phyloP scores from a whole-genome alignment of 2,113 vertebrate species.

The Hippocampus zosterae region DNA sequence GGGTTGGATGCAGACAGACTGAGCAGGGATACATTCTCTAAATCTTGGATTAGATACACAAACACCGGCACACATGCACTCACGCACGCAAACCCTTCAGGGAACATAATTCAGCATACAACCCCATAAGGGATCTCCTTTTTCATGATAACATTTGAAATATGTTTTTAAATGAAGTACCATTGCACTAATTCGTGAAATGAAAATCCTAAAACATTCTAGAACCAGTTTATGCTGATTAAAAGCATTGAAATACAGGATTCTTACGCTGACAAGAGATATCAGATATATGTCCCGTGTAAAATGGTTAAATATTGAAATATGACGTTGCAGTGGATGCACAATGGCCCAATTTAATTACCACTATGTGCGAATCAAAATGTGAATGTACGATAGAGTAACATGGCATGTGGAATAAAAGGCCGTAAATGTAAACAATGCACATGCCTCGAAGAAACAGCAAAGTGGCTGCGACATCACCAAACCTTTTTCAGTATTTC shows the following conservation, averaged over 20 bases:
- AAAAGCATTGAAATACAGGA: not conserved
- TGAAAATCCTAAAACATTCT: not conserved
- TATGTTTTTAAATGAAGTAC: not conserved
- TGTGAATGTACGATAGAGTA: too few species aligned
- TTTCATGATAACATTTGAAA: not conserved
- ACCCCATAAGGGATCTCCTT: slow-evolving; percentile 3
- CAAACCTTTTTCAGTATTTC: too few species aligned
- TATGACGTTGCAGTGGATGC: not conserved
- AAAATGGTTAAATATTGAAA: not conserved
- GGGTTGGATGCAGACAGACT: slow-evolving; percentile 39
- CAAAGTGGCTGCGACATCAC: too few species aligned
- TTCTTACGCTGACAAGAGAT: not conserved
- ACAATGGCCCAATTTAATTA: not conserved
- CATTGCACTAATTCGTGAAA: not conserved
- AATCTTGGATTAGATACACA: slow-evolving; percentile 54
- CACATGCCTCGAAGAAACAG: too few species aligned
- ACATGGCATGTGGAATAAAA: too few species aligned
- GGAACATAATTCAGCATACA: slow-evolving; percentile 14
- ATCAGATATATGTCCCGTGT: not conserved
- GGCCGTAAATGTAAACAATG: too few species aligned
- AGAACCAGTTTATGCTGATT: not conserved
- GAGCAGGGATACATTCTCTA: slow-evolving; percentile 30
- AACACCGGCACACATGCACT: slow-evolving; percentile 11
- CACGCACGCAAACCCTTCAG: slow-evolving; percentile 10
- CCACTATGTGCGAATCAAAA: too few species aligned